A percentile compares a stretch with the other conserved stretches of the same genome.
Evolutionary conservation across 2,113 vertebrate species (phyloP).

Genomic region (Coryphaenoides rupestris): DNA sequence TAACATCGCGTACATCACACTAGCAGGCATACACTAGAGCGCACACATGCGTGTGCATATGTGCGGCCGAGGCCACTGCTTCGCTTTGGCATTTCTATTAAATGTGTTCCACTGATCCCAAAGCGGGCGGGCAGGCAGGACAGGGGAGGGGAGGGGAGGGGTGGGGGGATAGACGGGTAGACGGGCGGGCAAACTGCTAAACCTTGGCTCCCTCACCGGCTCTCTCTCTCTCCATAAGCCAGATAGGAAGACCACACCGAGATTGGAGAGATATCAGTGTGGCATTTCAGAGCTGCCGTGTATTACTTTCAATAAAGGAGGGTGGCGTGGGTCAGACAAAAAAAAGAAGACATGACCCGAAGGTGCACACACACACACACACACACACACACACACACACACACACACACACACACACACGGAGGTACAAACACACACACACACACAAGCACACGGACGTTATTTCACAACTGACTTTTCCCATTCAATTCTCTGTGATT

Average conservation of each 20-base stretch:
- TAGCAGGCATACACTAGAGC: too few relatives aligned
- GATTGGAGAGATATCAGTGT: slow-evolving; percentile 40
- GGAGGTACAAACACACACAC: too few relatives aligned
- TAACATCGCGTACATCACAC: too few relatives aligned
- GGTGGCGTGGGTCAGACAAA: slow-evolving; percentile 40
- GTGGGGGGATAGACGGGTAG: too few relatives aligned
- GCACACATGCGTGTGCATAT: not conserved
- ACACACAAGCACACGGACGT: too few relatives aligned
- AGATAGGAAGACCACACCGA: slow-evolving; percentile 14
- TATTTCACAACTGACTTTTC: too few relatives aligned
- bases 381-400: slow-evolving; percentile 15
- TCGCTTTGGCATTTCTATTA: slow-evolving; percentile 21
- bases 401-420: not conserved
- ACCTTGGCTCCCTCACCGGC: not conserved
- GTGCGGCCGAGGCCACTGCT: slow-evolving; percentile 10
- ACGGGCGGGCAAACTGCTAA: not conserved
- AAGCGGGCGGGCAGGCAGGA: not conserved
- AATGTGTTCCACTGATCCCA: slow-evolving; percentile 20
- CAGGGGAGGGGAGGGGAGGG: too few relatives aligned
- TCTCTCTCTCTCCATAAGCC: slow-evolving; percentile 1
- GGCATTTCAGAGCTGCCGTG: slow-evolving; percentile 47
- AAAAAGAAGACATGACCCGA: slow-evolving; percentile 20
- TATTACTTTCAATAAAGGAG: slow-evolving; percentile 42
- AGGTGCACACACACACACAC: slow-evolving; percentile 15
- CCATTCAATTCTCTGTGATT: too few relatives aligned